A percentile compares a stretch with the other conserved stretches of the same genome.
These are phyloP conservation scores for Cosmorhoe ocellata DNA, from an alignment of 2,888 invertebrate species.

Conservation along the genomic window DNA sequence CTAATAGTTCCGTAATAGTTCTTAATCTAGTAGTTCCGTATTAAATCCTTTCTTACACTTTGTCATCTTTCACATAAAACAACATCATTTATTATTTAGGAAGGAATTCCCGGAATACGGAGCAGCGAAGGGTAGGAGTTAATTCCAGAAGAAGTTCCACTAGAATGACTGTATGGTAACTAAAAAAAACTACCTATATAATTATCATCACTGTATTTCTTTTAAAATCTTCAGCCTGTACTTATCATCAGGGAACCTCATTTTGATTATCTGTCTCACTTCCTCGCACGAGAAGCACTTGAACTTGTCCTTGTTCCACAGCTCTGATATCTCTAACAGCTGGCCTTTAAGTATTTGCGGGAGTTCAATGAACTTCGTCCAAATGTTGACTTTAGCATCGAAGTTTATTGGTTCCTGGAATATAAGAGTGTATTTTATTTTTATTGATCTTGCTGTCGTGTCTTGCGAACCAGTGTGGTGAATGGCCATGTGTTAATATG, in stretches of 20 bases:
- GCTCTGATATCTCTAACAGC: conserved; percentile 60
- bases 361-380: conserved; percentile 66
- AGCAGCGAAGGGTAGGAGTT: too few species aligned
- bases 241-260: conserved; percentile 71
- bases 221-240: conserved; percentile 70
- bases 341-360: conserved; percentile 64
- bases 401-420: conserved; percentile 58
- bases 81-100: too few species aligned
- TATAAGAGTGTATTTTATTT: conserved; percentile 7
- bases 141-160: too few species aligned
- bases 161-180: too few species aligned
- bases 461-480: too few species aligned
- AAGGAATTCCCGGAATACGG: too few species aligned
- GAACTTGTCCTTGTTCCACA: conserved; percentile 58
- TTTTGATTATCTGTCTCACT: conserved; percentile 69
- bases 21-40: too few species aligned
- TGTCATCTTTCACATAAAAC: too few species aligned
- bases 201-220: conserved; percentile 66
- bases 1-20: too few species aligned
- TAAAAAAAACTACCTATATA: conserved; percentile 1
- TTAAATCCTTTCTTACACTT: too few species aligned
- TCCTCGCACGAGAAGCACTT: conserved; percentile 67
- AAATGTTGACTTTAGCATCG: conserved; percentile 57
- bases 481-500: too few species aligned
- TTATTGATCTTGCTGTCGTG: too few species aligned